Base-by-base conservation (phyloP, 2,113 vertebrate species). In the Oenanthe oenanthe region DNA sequence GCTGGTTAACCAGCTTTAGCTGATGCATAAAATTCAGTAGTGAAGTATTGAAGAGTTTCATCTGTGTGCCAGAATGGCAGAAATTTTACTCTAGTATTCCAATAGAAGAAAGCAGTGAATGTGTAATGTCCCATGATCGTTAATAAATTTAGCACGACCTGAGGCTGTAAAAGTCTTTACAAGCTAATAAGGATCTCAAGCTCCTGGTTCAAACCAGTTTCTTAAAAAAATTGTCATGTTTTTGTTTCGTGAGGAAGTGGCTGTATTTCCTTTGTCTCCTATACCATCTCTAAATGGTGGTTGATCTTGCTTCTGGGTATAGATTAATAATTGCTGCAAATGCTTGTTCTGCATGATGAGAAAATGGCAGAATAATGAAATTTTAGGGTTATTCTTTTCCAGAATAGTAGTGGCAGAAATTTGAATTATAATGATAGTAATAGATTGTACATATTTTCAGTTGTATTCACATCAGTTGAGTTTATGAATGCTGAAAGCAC, bases 111-210 rank as follows among this genome's bases (percentile, higher is more conserved):
- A 40, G 8, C 11, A 16, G 21, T 89, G 40, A 61, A 29, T 61
- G 21, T 73, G 6, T 51, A 43, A 5, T 36, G 14, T 57, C 43
- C 7, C 43, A 17, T 2, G 0, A 12, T 42, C 3, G 1, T 58
- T 28, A 47, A 17, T 73, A 62, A 50, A 81, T 89, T 77, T 45
- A 70, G 68, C 47, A 78, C 51, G 60, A 50, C 47, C 34, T 26
- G 25, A 71, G 42, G 31, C 25, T 65, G 19, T 73, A 22, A 57
- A 77, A 76, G 45, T 7, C 18, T 65, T 65, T 17, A 17, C 21
- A 32, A 62, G 18, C 19, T 77, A 56, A 66, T 80, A 9, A 61
- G 34, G 13, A 36, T 26, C 50, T 87, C 45, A 38, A 0, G 66
- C 47, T 67, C 16, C 36, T 72, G 3, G 8, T 88, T 92, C 67